Evolutionary conservation across 2,888 invertebrate species (phyloP).

Genomic region (Lathronympha strigana): DNA sequence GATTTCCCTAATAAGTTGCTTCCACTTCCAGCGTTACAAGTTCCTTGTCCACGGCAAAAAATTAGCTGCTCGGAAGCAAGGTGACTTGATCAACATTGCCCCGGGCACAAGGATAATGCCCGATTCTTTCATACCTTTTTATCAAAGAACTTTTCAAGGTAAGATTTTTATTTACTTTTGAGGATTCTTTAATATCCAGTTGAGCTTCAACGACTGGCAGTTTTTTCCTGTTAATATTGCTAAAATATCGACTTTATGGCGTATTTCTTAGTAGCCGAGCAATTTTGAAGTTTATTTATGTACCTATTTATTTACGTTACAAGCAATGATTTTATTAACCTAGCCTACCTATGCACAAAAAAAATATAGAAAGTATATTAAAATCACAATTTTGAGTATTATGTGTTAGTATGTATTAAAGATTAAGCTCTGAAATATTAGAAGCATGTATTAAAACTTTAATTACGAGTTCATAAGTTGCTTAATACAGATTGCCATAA

Average conservation of each 20-base stretch:
- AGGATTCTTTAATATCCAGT: slow-evolving; percentile 34
- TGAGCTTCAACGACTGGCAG: background rate
- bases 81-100: slow-evolving; percentile 59
- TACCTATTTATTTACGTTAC: background rate
- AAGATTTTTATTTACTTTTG: slow-evolving; percentile 29
- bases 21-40: slow-evolving; percentile 43
- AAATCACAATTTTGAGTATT: too few species aligned
- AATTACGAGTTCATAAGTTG: too few species aligned
- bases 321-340: too few species aligned
- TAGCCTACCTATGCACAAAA: too few species aligned
- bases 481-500: too few species aligned
- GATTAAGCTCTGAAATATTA: too few species aligned
- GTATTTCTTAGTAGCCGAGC: background rate
- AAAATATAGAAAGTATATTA: too few species aligned
- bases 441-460: too few species aligned
- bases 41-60: slow-evolving; percentile 53
- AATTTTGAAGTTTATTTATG: background rate
- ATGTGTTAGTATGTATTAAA: too few species aligned
- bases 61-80: slow-evolving; percentile 53
- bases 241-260: background rate
- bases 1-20: background rate
- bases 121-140: slow-evolving; percentile 46
- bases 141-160: slow-evolving; percentile 34
- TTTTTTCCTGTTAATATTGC: background rate
- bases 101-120: slow-evolving; percentile 49